A percentile compares a stretch with the other conserved stretches of the same genome.
These are phyloP conservation scores for Lepilemur ruficaudatus DNA, from an alignment of 2,797 vertebrate genomes.

Conservation along the genomic window DNA sequence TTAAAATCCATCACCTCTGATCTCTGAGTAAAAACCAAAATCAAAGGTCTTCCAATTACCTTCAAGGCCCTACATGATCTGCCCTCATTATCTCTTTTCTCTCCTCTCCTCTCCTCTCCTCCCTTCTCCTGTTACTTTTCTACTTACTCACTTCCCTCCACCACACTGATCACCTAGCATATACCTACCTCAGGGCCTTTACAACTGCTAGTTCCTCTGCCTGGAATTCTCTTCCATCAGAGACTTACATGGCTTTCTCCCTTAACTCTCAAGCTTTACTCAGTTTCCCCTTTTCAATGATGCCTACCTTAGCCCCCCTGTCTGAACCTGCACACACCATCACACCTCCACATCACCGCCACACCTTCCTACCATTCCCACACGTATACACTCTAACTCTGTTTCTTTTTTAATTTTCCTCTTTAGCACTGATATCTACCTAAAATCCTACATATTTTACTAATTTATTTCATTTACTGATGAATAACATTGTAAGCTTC, in stretches of 20 bases:
- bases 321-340: neutral
- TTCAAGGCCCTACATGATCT: neutral
- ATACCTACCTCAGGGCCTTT: neutral
- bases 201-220: neutral
- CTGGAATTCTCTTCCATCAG: neutral
- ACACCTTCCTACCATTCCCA: neutral
- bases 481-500: neutral
- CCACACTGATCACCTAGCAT: neutral
- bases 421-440: neutral
- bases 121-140: neutral
- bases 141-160: neutral
- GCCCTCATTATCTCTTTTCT: neutral
- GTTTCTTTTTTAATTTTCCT: neutral
- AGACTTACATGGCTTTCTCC: neutral
- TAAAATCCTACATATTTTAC: neutral
- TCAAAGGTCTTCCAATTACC: neutral
- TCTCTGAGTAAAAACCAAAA: neutral
- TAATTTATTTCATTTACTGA: neutral
- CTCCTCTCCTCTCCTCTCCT: neutral
- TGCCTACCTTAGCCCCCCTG: neutral
- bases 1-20: neutral
- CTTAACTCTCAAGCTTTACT: neutral
- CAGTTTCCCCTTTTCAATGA: neutral
- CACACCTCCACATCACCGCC: neutral
- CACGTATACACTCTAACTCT: neutral